These are phyloP conservation scores for Ectemnius continuus DNA, from an alignment of 2,888 invertebrate species.

Conservation along the genomic window DNA sequence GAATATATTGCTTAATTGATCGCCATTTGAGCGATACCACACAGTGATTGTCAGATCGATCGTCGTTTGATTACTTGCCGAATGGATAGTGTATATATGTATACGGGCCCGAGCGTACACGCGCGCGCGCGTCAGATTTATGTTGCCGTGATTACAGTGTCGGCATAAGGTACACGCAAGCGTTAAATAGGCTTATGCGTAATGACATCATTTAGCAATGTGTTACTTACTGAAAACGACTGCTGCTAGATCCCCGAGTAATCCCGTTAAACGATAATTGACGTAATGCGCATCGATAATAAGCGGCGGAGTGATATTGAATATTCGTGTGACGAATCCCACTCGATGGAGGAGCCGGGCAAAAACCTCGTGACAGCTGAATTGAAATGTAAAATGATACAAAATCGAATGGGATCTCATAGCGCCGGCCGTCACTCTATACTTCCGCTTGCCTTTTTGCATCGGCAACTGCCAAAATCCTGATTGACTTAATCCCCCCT, in stretches of 20 bases:
- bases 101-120: constrained; percentile 18
- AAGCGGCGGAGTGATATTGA: constrained; percentile 9
- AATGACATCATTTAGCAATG: constrained; percentile 42
- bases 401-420: too few species aligned
- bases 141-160: constrained; percentile 35
- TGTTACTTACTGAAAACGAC: constrained; percentile 47
- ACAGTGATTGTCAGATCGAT: constrained; percentile 39
- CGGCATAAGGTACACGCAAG: constrained; percentile 15
- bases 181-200: constrained; percentile 26
- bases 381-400: neutral
- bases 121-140: constrained; percentile 12
- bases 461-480: neutral
- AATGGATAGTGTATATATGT: constrained; percentile 47
- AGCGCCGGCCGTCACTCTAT: too few species aligned
- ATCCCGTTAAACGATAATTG: constrained; percentile 45
- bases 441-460: too few species aligned
- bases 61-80: constrained; percentile 45
- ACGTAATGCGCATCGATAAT: constrained; percentile 24
- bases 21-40: constrained; percentile 33
- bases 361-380: neutral
- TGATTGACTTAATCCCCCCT: neutral
- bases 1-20: constrained; percentile 28
- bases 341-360: neutral
- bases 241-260: constrained; percentile 30
- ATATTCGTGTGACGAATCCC: constrained; percentile 16